These are phyloP conservation scores for Zygaena filipendulae DNA, from an alignment of 2,888 invertebrate species.

Conservation along the genomic window DNA sequence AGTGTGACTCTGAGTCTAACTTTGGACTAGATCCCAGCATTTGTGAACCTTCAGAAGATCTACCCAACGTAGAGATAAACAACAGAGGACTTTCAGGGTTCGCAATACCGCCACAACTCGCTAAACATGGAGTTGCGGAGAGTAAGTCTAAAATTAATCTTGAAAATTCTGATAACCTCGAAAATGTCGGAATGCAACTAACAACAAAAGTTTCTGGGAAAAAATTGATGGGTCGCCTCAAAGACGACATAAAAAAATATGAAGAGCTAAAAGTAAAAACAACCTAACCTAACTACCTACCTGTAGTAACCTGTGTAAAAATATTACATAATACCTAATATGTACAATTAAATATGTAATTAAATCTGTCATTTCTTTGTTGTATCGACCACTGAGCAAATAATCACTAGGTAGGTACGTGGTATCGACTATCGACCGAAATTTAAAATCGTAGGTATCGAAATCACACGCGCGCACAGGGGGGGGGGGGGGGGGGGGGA, in stretches of 20 bases:
- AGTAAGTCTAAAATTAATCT: constrained; percentile 19
- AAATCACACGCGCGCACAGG: no score
- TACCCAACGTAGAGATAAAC: constrained; percentile 44
- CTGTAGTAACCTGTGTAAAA: no score
- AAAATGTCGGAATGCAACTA: no score
- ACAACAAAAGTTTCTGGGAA: constrained; percentile 14
- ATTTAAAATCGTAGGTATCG: no score
- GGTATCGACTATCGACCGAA: no score
- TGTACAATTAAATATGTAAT: no score
- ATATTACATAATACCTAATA: no score
- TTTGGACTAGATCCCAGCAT: constrained; percentile 30
- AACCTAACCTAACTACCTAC: constrained; percentile 1
- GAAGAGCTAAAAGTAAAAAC: constrained; percentile 18
- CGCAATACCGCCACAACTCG: constrained; percentile 36
- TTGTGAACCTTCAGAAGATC: constrained; percentile 33
- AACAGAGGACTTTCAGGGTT: constrained; percentile 54
- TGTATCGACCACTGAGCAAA: no score
- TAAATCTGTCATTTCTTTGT: no score
- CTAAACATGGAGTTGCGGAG: constrained; percentile 20
- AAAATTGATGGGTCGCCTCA: constrained; percentile 20
- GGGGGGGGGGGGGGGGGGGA: no score
- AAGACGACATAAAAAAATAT: constrained; percentile 24
- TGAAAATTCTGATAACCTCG: constrained; percentile 9
- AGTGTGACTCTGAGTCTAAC: constrained; percentile 22
- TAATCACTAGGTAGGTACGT: no score